Base-by-base conservation (phyloP, 1,140 invertebrate species). In the Lanistes nyassanus region DNA sequence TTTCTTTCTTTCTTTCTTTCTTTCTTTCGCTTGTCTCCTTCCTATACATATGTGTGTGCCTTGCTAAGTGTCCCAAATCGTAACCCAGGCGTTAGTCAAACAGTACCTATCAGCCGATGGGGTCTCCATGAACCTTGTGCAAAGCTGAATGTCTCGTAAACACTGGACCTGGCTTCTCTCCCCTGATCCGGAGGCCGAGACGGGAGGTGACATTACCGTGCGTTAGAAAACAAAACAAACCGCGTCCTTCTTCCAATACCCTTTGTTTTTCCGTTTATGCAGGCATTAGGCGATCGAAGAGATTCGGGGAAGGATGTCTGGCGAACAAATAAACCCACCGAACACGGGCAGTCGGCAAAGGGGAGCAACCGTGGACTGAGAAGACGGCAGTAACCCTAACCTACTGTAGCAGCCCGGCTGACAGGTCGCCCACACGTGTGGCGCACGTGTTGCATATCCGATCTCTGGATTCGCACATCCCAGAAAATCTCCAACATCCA, bases 181-280 rank as follows among this genome's bases (percentile, higher is more conserved):
- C 37, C 31, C 65, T 3, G 2, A 67, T 26, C 65, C 9, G 7
- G 5, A 39, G 19, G 34, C 34, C 19, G 34, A 13, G 13, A 67
- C 34, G 19, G 34, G 56, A 26, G 56, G 34, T 67, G 65, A 42
- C 65, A 67, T 67, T 67, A 67, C 36, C 36, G 31, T 13, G 65
- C n/a, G 36, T 67, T 67, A 67, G 42, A 67, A 67, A 37, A 39
- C 36, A 31, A 67, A 67, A 67, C 42, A 67, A 67, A 67, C 65
- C 36, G n/a, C 39, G 23, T 31, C 65, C 23, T 42, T 23, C 36
- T 23, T 39, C 65, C 65, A 23, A n/a, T 37, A 42, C 34, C 34
- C 65, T 53, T 56, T 72, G 70, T 72, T 72, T 58, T 72, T 72
- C 34, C 70, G 56, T 72, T 72, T 72, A 72, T 62, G 34, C 70